phyloP scores from a whole-genome alignment of 2,888 invertebrate species.

The Agonopterix subpropinquella region DNA sequence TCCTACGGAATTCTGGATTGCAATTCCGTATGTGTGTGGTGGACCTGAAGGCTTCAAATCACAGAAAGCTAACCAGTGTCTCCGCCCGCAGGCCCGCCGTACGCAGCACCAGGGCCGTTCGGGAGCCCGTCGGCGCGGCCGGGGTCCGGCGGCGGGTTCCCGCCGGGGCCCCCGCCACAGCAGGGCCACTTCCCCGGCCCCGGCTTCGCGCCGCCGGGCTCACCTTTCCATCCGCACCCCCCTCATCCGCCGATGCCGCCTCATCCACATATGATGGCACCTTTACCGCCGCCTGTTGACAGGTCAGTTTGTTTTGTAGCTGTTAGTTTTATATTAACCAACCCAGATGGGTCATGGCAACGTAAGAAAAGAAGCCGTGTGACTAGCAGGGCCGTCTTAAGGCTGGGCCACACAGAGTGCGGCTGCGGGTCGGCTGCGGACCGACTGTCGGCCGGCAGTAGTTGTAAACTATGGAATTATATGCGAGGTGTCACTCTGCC shows the following conservation, averaged over 20 bases:
- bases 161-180: conserved; percentile 83
- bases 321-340: no score
- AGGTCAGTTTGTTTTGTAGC: conserved; percentile 69
- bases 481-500: no score
- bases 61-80: conserved; percentile 58
- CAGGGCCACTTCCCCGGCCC: conserved; percentile 83
- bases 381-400: no score
- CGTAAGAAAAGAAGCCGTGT: no score
- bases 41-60: neutral
- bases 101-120: conserved; percentile 80
- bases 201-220: conserved; percentile 83
- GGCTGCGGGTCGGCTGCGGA: no score
- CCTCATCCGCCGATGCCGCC: conserved; percentile 93
- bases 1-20: no score
- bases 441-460: no score
- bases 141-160: conserved; percentile 89
- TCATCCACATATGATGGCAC: conserved; percentile 70
- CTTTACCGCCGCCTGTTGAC: conserved; percentile 86
- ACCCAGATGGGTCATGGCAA: no score
- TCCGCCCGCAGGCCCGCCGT: conserved; percentile 56
- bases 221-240: conserved; percentile 88
- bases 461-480: no score
- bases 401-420: no score
- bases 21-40: no score
- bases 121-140: conserved; percentile 80